Evolutionary conservation across 2,113 vertebrate species (phyloP).

Genomic region (Notarius lentiginosus): DNA sequence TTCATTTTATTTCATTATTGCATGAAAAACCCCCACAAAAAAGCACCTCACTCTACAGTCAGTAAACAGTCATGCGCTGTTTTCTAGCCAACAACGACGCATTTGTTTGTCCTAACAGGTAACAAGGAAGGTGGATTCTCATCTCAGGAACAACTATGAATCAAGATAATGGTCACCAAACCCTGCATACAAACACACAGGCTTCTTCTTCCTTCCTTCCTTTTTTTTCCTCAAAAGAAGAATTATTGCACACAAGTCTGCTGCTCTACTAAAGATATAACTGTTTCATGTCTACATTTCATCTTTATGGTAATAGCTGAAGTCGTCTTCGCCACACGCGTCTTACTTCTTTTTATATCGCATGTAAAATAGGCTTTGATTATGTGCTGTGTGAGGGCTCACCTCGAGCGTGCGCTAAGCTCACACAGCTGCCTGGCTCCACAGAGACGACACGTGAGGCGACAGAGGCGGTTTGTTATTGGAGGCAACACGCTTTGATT

Average conservation of each 20-base stretch:
- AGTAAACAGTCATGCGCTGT: slow-evolving; percentile 4
- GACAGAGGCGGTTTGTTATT: slow-evolving; percentile 41
- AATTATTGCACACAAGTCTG: background rate
- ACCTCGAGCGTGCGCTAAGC: slow-evolving; percentile 39
- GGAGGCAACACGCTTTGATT: slow-evolving; percentile 10
- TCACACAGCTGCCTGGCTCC: slow-evolving; percentile 45
- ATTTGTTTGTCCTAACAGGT: background rate
- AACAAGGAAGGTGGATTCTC: slow-evolving; percentile 17
- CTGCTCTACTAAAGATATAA: slow-evolving; percentile 1
- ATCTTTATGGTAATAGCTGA: slow-evolving; percentile 31
- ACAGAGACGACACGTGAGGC: slow-evolving; percentile 30
- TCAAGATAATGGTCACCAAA: slow-evolving; percentile 31
- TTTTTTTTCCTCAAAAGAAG: background rate
- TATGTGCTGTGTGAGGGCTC: slow-evolving; percentile 29
- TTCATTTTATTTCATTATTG: background rate
- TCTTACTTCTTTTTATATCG: background rate
- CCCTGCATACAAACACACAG: background rate
- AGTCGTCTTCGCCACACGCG: background rate
- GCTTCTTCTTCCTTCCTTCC: background rate
- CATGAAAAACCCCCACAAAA: background rate
- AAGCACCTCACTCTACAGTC: background rate
- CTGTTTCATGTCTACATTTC: slow-evolving; percentile 8
- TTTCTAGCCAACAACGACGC: background rate
- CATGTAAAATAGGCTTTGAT: slow-evolving; percentile 30
- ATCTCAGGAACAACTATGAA: slow-evolving; percentile 30